phyloP scores from a whole-genome alignment of 2,888 invertebrate species.

The Apamea anceps region DNA sequence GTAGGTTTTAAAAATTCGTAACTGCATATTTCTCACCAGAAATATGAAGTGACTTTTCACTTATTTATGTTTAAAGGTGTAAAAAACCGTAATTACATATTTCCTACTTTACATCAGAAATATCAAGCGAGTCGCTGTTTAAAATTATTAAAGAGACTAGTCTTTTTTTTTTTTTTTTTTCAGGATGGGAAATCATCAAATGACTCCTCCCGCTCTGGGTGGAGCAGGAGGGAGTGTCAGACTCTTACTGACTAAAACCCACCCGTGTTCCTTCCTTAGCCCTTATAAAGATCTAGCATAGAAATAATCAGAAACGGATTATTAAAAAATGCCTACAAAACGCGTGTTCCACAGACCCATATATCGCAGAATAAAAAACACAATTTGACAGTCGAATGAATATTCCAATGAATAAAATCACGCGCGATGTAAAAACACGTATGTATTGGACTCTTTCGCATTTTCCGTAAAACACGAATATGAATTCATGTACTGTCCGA shows the following conservation, averaged over 20 bases:
- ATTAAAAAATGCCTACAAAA: conserved; percentile 1
- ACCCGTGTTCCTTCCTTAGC: too few species aligned
- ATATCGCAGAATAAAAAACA: conserved; percentile 9
- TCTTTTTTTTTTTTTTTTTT: too few species aligned
- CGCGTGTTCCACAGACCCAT: conserved; percentile 38
- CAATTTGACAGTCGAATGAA: conserved; percentile 54
- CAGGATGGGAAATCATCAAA: too few species aligned
- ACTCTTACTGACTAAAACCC: too few species aligned
- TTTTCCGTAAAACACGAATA: conserved; percentile 32
- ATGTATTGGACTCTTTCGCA: conserved; percentile 29
- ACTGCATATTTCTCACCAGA: not conserved
- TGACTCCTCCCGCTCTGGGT: too few species aligned
- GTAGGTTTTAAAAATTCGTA: not conserved
- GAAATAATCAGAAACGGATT: not conserved
- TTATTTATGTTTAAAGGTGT: not conserved
- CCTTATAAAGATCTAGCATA: too few species aligned
- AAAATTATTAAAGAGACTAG: not conserved
- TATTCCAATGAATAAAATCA: conserved; percentile 52
- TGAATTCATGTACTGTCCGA: conserved; percentile 11
- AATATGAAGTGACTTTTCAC: not conserved
- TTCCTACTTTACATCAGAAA: not conserved
- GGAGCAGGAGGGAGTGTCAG: too few species aligned
- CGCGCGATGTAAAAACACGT: conserved; percentile 38
- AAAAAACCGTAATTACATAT: not conserved
- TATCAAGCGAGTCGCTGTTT: not conserved